Evolutionary conservation across 2,797 vertebrate genomes (phyloP).

Genomic region (Neosilurus hyrtlii): DNA sequence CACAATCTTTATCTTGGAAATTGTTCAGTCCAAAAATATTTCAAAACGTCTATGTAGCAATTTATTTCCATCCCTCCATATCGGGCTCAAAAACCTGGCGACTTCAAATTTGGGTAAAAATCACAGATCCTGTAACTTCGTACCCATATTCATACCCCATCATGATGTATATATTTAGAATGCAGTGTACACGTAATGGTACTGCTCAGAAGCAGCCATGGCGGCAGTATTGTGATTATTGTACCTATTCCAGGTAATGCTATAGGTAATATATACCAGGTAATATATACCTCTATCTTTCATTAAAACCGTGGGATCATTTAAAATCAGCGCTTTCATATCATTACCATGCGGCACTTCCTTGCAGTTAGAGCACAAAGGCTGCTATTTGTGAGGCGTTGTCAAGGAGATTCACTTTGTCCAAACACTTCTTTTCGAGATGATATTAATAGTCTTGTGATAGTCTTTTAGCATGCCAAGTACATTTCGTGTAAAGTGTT

Average conservation of each 20-base stretch:
- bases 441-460: slow-evolving; percentile 42
- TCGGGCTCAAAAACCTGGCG: too few relatives aligned
- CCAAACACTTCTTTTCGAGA: slow-evolving; percentile 43
- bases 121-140: too few relatives aligned
- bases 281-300: background rate
- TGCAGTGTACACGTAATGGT: background rate
- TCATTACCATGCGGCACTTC: slow-evolving; percentile 13
- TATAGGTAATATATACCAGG: too few relatives aligned
- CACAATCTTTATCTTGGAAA: too few relatives aligned
- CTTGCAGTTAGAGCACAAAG: background rate
- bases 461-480: slow-evolving; percentile 26
- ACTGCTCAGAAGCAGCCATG: background rate
- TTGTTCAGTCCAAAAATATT: too few relatives aligned
- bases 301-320: background rate
- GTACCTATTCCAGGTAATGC: background rate
- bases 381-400: slow-evolving; percentile 38
- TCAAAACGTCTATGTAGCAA: too few relatives aligned
- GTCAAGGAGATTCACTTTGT: slow-evolving; percentile 48
- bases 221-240: background rate
- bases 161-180: background rate
- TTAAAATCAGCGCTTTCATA: background rate
- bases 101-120: too few relatives aligned
- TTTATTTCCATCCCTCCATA: too few relatives aligned
- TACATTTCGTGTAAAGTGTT: slow-evolving; percentile 37
- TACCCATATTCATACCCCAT: too few relatives aligned